phyloP scores from a whole-genome alignment of 2,888 invertebrate species.

The Esperia sulphurella region DNA sequence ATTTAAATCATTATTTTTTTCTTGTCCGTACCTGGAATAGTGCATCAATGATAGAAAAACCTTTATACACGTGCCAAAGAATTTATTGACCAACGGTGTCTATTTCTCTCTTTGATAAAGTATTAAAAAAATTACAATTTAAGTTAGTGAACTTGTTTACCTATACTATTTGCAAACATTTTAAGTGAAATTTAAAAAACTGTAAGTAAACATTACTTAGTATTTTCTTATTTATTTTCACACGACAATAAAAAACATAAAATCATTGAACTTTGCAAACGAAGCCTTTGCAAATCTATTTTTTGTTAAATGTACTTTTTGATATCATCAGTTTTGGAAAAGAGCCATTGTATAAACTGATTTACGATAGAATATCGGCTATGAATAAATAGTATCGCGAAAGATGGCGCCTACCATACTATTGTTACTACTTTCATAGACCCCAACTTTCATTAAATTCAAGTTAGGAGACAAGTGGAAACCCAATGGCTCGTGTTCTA shows the following conservation, averaged over 20 bases:
- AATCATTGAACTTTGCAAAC: no score
- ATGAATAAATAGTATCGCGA: background rate
- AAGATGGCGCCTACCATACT: conserved; percentile 26
- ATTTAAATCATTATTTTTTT: conserved; percentile 52
- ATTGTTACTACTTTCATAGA: conserved; percentile 25
- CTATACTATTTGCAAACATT: no score
- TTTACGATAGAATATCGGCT: no score
- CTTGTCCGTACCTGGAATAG: conserved; percentile 60
- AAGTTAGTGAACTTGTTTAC: no score
- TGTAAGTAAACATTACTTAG: no score
- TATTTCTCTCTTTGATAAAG: conserved; percentile 13
- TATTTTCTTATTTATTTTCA: no score
- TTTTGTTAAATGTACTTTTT: no score
- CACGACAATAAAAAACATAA: no score
- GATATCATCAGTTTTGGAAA: no score
- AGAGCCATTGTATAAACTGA: no score
- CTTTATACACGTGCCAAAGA: conserved; percentile 67
- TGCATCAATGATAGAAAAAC: conserved; percentile 33
- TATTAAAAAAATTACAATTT: conserved; percentile 9
- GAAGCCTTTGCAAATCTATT: no score
- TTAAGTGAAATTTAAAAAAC: no score
- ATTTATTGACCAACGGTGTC: conserved; percentile 39
- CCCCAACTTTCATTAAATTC: conserved; percentile 32
- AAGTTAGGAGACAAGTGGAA: conserved; percentile 39
- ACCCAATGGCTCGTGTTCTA: conserved; percentile 23